A percentile compares a stretch with the other conserved stretches of the same genome.
Evolutionary conservation across 2,113 vertebrate genomes (phyloP).

Genomic region (Gnathonemus longibarbis): DNA sequence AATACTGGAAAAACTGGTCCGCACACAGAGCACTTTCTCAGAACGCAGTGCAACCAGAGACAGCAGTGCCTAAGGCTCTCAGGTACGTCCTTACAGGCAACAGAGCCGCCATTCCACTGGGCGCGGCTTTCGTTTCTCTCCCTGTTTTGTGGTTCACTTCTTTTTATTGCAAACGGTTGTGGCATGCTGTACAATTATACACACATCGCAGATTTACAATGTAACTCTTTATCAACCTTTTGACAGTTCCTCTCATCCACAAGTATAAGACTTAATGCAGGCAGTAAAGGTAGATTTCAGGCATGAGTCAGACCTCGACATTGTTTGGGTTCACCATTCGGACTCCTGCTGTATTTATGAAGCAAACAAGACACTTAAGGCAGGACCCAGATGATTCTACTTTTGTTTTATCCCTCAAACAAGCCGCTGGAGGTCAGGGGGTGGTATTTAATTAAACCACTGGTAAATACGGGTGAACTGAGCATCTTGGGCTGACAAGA

Average conservation of each 20-base stretch:
- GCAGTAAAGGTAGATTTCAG: slow-evolving; percentile 27
- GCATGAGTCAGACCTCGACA: slow-evolving; percentile 42
- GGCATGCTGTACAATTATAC: slow-evolving; percentile 51
- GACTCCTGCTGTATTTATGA: neutral
- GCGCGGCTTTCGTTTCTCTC: neutral
- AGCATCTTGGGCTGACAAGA: neutral
- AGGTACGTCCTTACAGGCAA: neutral
- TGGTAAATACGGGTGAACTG: neutral
- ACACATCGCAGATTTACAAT: slow-evolving; percentile 44
- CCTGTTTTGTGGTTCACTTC: neutral
- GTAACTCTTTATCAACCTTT: neutral
- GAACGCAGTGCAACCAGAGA: neutral
- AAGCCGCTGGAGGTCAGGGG: neutral
- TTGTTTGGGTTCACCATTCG: slow-evolving; percentile 1
- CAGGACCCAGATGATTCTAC: neutral
- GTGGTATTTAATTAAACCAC: neutral
- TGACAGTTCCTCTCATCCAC: neutral
- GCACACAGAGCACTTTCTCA: neutral
- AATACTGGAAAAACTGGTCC: neutral
- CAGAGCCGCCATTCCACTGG: neutral
- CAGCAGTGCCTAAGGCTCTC: neutral
- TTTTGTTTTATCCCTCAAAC: neutral
- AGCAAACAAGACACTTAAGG: neutral
- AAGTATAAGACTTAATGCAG: neutral
- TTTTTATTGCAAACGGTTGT: slow-evolving; percentile 54